These are phyloP conservation scores for Phaethornis superciliosus DNA, from an alignment of 2,113 vertebrate genomes.

Conservation along the genomic window DNA sequence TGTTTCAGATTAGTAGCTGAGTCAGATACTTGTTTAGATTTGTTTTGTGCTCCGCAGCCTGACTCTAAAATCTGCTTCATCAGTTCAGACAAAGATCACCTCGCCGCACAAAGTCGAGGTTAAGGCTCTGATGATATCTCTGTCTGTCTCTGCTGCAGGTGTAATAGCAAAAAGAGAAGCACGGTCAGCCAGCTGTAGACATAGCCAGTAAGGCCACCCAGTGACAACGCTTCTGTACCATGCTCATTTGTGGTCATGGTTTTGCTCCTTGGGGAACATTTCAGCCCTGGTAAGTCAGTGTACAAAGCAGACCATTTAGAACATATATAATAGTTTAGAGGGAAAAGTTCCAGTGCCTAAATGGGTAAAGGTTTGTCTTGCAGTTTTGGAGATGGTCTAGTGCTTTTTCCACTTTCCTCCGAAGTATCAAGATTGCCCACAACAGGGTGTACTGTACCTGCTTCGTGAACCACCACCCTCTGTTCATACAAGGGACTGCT, in stretches of 20 bases:
- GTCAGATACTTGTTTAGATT: slow-evolving; percentile 55
- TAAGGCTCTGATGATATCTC: not conserved
- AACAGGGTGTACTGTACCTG: accelerated
- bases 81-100: not conserved
- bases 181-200: not conserved
- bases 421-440: not conserved
- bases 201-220: not conserved
- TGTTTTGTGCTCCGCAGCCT: not conserved
- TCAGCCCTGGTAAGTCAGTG: not conserved
- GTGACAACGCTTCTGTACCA: accelerated
- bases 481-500: not conserved
- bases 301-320: not conserved
- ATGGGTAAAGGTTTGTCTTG: not conserved
- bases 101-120: not conserved
- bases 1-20: slow-evolving; percentile 59
- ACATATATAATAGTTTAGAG: not conserved
- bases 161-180: not conserved
- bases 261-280: not conserved
- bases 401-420: not conserved
- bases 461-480: not conserved
- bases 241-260: not conserved
- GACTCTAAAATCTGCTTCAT: not conserved
- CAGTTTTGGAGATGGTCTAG: not conserved
- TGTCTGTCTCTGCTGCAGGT: slow-evolving; percentile 51
- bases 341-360: not conserved